Evolutionary conservation across 2,797 vertebrate genomes (phyloP), one percentile per base, ranked within the genome.

Genomic region (Carapus acus): DNA sequence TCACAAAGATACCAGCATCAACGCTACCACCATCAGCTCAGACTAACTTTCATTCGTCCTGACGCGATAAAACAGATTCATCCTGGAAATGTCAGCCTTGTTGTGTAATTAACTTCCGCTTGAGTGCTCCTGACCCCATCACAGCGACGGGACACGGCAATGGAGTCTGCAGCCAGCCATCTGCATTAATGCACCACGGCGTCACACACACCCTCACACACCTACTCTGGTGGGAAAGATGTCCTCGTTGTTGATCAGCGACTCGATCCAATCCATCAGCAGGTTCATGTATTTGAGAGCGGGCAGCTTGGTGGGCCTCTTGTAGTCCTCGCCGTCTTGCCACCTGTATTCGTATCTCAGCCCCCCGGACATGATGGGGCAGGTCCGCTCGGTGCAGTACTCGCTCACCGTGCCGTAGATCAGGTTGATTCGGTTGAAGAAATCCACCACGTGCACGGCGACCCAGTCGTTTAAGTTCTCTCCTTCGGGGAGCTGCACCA

Each of bases 201-300:
- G 52, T 69, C 56, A 43, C 34, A 2, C 13, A 36, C 14, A 33
- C 68, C 58, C 73, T 75, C 76, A 80, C 78, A 84, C 77, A 90
- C 87, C 87, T 87, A 88, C 70, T 81, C 85, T 85, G 73, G 96
- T 99, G 76, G 96, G 96, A 76, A 99, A 99, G 83, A 96, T 91
- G 21, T 95, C 86, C 71, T 99, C 96, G 0, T 99, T 92, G 58
- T 99, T 99, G 78, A 99, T 98, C 59, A 96, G 90, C 15, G 90
- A 90, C 84, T 99, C 96, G 0, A 98, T 99, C 96, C 96, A 98
- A 85, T 98, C 94, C 94, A 99, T 99, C 69, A 99, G 83, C 82
- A 96, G 85, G 41, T 91, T 93, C 94, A 99, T 99, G 80, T 99
- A 99, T 76, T 89, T 91, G 0, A 96, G 92, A 0, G 96, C 96